phyloP scores from a whole-genome alignment of 2,113 vertebrate species.

The Myiozetetes cayanensis region DNA sequence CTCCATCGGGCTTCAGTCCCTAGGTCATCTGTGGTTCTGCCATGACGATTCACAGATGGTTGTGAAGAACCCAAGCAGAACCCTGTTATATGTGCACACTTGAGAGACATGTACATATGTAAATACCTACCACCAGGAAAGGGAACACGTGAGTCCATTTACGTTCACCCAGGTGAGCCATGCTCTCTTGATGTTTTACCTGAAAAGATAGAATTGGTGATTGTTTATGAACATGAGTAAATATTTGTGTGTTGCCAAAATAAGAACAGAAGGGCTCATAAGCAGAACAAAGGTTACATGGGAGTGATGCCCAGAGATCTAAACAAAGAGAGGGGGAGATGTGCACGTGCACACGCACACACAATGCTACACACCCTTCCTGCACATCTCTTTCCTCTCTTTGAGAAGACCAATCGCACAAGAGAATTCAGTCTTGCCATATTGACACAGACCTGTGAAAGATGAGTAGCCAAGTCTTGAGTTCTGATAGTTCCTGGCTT shows the following conservation, averaged over 20 bases:
- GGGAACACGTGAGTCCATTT: conserved; percentile 80
- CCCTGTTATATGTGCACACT: not conserved
- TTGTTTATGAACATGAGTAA: not conserved
- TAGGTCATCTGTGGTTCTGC: not conserved
- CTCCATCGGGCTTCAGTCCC: not conserved
- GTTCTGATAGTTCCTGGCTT: not conserved
- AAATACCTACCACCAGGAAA: conserved; percentile 85
- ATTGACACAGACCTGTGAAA: not conserved
- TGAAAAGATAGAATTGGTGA: conserved; percentile 61
- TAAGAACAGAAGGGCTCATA: conserved; percentile 17
- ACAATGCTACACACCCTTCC: not conserved
- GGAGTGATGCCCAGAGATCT: not conserved
- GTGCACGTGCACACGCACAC: not conserved
- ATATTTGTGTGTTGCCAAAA: conserved; percentile 44
- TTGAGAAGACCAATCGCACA: not conserved
- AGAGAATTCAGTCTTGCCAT: not conserved
- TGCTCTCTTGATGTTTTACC: conserved; percentile 74
- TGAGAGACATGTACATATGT: not conserved
- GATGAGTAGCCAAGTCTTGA: not conserved
- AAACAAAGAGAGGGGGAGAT: not conserved
- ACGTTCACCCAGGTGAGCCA: conserved; percentile 75
- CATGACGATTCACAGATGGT: not conserved
- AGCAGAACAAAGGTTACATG: not conserved
- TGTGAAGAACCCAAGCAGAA: not conserved
- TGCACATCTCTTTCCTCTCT: not conserved